Evolutionary conservation across 2,888 invertebrate genomes (phyloP).

Genomic region (Ennomos quercinarius): DNA sequence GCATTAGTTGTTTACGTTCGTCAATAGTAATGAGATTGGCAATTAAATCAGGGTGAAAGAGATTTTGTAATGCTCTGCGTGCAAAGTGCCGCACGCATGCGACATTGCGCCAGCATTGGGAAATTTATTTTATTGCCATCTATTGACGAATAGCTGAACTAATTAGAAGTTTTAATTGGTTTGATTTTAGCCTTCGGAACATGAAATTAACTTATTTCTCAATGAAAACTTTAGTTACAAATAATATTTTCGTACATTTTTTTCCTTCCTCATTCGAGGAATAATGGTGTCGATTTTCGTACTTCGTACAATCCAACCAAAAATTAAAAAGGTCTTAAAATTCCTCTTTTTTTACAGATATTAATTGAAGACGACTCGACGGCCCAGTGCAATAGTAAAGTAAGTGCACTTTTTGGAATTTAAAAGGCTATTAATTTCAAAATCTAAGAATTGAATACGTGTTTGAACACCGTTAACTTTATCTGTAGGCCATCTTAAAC

Average conservation of each 20-base stretch:
- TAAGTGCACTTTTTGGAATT: conserved; percentile 44
- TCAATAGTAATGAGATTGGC: conserved; percentile 57
- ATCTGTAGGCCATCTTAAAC: conserved; percentile 66
- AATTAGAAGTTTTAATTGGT: conserved; percentile 17
- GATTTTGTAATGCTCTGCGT: conserved; percentile 48
- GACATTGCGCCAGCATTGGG: conserved; percentile 44
- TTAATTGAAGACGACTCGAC: neutral
- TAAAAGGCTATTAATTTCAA: conserved; percentile 39
- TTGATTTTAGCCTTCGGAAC: neutral
- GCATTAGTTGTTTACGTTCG: conserved; percentile 59
- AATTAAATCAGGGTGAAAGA: conserved; percentile 45
- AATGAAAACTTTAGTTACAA: no score
- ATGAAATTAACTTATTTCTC: no score
- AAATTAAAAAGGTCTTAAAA: conserved; percentile 13
- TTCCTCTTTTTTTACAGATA: conserved; percentile 35
- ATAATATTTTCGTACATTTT: no score
- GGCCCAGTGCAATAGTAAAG: conserved; percentile 33
- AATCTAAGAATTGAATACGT: conserved; percentile 43
- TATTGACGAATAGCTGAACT: conserved; percentile 51
- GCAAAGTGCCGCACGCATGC: conserved; percentile 33
- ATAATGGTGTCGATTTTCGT: no score
- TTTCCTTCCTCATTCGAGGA: no score
- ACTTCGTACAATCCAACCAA: no score
- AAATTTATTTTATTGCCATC: conserved; percentile 56
- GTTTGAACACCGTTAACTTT: conserved; percentile 50